Percentiles rank a stretch among this genome's conserved stretches.
Evolutionary conservation across 2,797 vertebrate genomes (phyloP).

Genomic region (Potorous gilbertii): DNA sequence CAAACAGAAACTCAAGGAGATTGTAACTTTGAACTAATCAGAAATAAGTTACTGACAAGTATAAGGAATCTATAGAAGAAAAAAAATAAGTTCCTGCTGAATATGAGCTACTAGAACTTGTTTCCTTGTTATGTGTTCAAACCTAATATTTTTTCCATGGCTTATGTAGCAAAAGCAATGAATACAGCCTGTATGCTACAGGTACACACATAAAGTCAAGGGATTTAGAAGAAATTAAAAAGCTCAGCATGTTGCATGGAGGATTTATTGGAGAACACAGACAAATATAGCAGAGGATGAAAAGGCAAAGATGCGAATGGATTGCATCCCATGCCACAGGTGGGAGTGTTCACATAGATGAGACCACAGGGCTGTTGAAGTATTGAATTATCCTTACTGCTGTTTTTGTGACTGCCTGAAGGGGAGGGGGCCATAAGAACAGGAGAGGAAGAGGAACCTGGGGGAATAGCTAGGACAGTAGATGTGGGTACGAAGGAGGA

Average conservation of each 20-base stretch:
- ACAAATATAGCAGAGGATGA: neutral
- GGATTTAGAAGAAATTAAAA: neutral
- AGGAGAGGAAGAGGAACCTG: neutral
- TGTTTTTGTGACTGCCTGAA: neutral
- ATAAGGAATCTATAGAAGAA: neutral
- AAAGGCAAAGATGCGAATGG: neutral
- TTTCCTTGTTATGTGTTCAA: neutral
- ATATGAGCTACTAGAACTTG: neutral
- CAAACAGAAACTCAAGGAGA: neutral
- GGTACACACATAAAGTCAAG: neutral
- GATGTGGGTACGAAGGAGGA: neutral
- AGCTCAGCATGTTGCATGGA: neutral
- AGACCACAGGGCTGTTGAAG: neutral
- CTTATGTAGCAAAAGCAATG: neutral
- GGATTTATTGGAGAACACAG: neutral
- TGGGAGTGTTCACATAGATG: neutral
- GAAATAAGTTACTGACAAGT: neutral
- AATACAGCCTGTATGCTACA: neutral
- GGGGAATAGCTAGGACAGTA: neutral
- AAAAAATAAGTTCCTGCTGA: neutral
- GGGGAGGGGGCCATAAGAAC: neutral
- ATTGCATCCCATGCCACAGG: neutral
- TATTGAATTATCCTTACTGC: neutral
- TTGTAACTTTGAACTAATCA: neutral
- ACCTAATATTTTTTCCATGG: neutral